Evolutionary conservation across 2,113 vertebrate species (phyloP).

Genomic region (Pseudorhombus dupliciocellatus): DNA sequence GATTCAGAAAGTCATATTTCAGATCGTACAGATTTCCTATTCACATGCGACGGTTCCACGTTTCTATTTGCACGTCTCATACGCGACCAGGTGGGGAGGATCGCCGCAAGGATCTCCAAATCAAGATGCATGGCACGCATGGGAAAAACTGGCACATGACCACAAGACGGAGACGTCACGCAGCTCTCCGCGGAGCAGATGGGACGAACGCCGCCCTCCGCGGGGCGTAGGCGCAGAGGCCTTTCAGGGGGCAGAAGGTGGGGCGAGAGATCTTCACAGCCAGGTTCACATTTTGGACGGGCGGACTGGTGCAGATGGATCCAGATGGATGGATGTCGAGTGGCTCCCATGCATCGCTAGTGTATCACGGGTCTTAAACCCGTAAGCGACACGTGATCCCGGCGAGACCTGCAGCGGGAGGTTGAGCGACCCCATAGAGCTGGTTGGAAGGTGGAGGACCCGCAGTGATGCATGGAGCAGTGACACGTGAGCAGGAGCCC

Average conservation of each 20-base stretch:
- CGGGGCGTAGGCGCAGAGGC: too few species aligned
- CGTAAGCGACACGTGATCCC: neutral
- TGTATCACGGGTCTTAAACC: neutral
- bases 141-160: neutral
- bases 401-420: too few species aligned
- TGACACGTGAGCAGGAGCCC: neutral
- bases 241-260: too few species aligned
- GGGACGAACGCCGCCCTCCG: neutral
- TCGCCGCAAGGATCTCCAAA: neutral
- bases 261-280: too few species aligned
- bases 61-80: neutral
- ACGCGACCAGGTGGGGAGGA: neutral
- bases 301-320: neutral
- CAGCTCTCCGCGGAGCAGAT: neutral
- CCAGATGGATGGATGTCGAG: conserved; percentile 1
- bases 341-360: neutral
- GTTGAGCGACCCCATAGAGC: too few species aligned
- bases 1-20: too few species aligned
- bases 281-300: neutral
- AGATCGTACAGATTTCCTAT: too few species aligned
- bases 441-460: neutral
- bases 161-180: neutral
- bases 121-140: neutral
- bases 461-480: neutral
- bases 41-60: neutral